phyloP scores from a whole-genome alignment of 1,140 invertebrate species.

The Cryptotermes secundus region DNA sequence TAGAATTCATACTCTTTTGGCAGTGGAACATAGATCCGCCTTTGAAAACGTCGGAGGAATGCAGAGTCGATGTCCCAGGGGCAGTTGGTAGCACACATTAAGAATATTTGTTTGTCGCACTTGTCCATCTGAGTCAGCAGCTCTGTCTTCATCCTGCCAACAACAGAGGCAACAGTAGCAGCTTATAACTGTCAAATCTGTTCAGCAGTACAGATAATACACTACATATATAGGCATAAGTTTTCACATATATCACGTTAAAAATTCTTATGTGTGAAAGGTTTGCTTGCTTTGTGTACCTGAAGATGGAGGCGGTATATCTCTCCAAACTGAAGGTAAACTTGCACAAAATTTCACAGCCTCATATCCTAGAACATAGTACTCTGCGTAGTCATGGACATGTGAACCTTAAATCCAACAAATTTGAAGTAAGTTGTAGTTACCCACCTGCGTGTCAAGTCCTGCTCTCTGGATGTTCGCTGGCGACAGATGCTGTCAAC shows the following conservation, averaged over 20 bases:
- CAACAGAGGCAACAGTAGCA: too few species aligned
- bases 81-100: slow-evolving; percentile 63
- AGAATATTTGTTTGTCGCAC: slow-evolving; percentile 44
- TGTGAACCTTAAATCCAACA: neutral
- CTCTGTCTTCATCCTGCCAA: slow-evolving; percentile 21
- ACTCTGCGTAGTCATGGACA: too few species aligned
- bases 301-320: too few species aligned
- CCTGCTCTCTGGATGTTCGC: slow-evolving; percentile 52
- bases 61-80: slow-evolving; percentile 65
- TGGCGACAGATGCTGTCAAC: slow-evolving; percentile 59
- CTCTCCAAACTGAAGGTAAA: too few species aligned
- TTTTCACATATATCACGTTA: too few species aligned
- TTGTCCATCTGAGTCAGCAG: slow-evolving; percentile 10
- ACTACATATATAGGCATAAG: too few species aligned
- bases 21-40: slow-evolving; percentile 57
- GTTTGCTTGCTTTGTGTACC: too few species aligned
- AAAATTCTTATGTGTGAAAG: too few species aligned
- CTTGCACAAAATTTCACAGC: too few species aligned
- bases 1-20: slow-evolving; percentile 48
- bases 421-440: neutral
- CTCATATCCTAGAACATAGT: too few species aligned
- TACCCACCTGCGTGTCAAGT: slow-evolving; percentile 47
- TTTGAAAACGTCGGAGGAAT: slow-evolving; percentile 60
- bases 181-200: too few species aligned
- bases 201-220: too few species aligned